Evolutionary conservation across 2,797 vertebrate species (phyloP), one percentile per base, ranked within the genome.

Genomic region (Miichthys miiuy): DNA sequence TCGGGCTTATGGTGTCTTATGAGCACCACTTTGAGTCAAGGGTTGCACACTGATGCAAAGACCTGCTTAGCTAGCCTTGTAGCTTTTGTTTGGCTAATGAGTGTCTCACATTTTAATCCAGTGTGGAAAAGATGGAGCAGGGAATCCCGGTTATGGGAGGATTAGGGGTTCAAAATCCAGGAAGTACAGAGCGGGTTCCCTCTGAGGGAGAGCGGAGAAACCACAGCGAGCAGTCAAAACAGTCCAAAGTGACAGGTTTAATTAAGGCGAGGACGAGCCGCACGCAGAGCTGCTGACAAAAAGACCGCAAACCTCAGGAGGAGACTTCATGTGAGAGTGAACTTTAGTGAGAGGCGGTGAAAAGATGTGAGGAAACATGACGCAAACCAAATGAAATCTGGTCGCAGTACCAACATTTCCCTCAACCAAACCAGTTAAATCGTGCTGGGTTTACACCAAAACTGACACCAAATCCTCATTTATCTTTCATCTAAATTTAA

Each of bases 51-150:
- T 52, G 66, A 77, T 60, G 68, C 66, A 82, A 67, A 87, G 70
- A 81, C 68, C 50, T 46, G 27, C 75, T 84, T 76, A 88, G 74
- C 70, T 42, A 75, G 72, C 72, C 38, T 61, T 6, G 11, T 34
- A 51, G 77, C 76, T 71, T 66, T 79, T 76, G 79, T 85, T 38
- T 63, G 58, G 61, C 77, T 83, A 82, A 80, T 83, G 74, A 83
- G 61, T 61, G 18, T 51, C 44, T 79, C 65, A 20, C 64, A 79
- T 83, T 88, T 74, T 74, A 83, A 90, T 85, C 85, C 81, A 13
- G 52, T 52, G 79, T 60, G 9, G 68, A 84, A 89, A 82, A 71
- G 67, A 80, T 68, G 42, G 18, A 67, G 70, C 51, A 66, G 66
- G 51, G 56, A 65, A 77, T 79, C 57, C 55, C 48, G 67, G 57